Base-by-base conservation (phyloP, 2,888 invertebrate species). In the Ectobius pallidus region DNA sequence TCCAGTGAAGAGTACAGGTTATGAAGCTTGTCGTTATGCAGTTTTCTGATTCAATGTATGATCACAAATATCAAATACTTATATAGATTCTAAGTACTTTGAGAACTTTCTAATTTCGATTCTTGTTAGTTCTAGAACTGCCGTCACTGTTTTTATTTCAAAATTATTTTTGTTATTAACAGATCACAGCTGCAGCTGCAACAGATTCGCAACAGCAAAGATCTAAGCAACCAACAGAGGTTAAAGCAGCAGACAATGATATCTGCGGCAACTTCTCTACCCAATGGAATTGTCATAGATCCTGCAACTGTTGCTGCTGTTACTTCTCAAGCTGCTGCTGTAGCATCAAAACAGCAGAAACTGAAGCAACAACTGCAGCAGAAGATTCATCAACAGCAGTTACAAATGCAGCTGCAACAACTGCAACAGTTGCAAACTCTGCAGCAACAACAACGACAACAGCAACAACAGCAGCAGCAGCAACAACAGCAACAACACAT, bases 161-260 rank as follows among this genome's bases (percentile, higher is more conserved):
- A n/a, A n/a, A n/a, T n/a, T n/a, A n/a, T n/a, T n/a, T n/a, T n/a
- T n/a, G n/a, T n/a, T n/a, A n/a, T n/a, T n/a, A n/a, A 7, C 14
- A 89, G 91, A 76, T 93, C 92, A 1, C 91, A 94, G 75, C 88
- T 91, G 77, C 92, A 93, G 80, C 81, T 93, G 76, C 91, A 92
- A 79, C 90, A 89, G 76, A 88, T 89, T 58, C 82, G 70, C 76
- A 83, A 75, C 82, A 83, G 76, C 76, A 79, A 75, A 77, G 79
- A 46, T 77, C 77, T 34, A 81, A 81, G 72, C 39, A 65, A 55
- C 7, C 20, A 69, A n/a, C 67, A 61, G 25, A 70, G 30, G 18
- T 68, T 30, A 42, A 70, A 68, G 74, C 80, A 83, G n/a, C 44
- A 87, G 87, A 77, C 62, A 18, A 14, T 69, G 44, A 44, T 69